phyloP scores from a whole-genome alignment of 2,797 vertebrate genomes.

The Alectoris magna region DNA sequence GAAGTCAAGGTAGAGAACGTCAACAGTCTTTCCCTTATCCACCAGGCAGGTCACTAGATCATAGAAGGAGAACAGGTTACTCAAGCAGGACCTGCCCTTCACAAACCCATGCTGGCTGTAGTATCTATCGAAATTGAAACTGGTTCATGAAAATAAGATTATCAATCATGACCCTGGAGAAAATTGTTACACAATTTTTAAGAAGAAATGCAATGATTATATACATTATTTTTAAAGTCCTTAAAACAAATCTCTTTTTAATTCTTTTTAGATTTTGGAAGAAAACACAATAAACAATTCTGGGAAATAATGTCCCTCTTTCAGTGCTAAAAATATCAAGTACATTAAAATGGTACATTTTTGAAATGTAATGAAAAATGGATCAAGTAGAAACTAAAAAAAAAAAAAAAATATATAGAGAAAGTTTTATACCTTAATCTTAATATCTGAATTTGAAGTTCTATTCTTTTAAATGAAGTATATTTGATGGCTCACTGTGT shows the following conservation, averaged over 20 bases:
- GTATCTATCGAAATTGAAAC: constrained; percentile 4
- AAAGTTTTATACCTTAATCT: not conserved
- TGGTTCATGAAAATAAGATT: not conserved
- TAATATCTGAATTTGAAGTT: not conserved
- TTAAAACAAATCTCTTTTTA: constrained; percentile 32
- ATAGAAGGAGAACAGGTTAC: too few species aligned
- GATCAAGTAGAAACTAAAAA: constrained; percentile 1
- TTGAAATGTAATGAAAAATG: constrained; percentile 69
- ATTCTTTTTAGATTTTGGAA: constrained; percentile 39
- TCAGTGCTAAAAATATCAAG: constrained; percentile 58
- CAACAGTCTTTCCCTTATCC: too few species aligned
- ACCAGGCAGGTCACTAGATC: too few species aligned
- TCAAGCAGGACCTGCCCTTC: too few species aligned
- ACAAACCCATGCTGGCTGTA: not conserved
- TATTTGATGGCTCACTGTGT: not conserved
- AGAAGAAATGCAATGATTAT: not conserved
- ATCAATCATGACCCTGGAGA: not conserved
- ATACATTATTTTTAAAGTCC: not conserved
- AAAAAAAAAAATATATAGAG: not conserved
- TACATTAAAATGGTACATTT: constrained; percentile 30
- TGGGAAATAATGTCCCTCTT: constrained; percentile 4
- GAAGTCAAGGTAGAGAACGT: too few species aligned
- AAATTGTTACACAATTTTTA: not conserved
- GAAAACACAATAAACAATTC: constrained; percentile 56
- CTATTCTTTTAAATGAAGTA: not conserved